These are phyloP conservation scores for Cryptoleucopteryx plumbea DNA, from an alignment of 2,113 vertebrate genomes.

Conservation along the genomic window DNA sequence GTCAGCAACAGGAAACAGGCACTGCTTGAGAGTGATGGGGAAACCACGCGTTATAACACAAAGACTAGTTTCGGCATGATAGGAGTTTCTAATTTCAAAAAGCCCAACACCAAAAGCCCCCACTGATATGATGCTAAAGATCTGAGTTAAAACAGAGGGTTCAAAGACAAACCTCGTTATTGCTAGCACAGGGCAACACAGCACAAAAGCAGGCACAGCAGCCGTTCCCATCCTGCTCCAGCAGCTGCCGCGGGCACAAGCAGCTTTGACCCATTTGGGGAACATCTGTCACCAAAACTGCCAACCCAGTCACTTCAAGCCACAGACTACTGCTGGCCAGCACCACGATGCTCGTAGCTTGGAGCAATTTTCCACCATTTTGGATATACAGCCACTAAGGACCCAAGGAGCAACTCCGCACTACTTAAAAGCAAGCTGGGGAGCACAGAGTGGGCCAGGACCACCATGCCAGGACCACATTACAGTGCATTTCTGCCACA, in stretches of 20 bases:
- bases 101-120: not conserved
- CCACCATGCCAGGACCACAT: no score
- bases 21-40: accelerated
- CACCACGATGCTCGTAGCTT: accelerated
- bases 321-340: not conserved
- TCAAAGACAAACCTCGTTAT: accelerated
- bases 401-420: accelerated
- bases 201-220: not conserved
- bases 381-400: not conserved
- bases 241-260: accelerated
- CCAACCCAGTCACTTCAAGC: accelerated
- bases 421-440: no score
- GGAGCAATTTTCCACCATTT: not conserved
- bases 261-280: not conserved
- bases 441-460: accelerated
- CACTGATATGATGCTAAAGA: accelerated
- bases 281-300: not conserved
- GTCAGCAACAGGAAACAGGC: not conserved
- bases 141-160: not conserved
- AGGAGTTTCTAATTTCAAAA: not conserved
- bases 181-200: not conserved
- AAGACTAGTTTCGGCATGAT: accelerated
- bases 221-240: not conserved
- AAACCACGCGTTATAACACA: not conserved
- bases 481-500: not conserved